Evolutionary conservation across 2,888 invertebrate species (phyloP).

Genomic region (Hetaerina titia): DNA sequence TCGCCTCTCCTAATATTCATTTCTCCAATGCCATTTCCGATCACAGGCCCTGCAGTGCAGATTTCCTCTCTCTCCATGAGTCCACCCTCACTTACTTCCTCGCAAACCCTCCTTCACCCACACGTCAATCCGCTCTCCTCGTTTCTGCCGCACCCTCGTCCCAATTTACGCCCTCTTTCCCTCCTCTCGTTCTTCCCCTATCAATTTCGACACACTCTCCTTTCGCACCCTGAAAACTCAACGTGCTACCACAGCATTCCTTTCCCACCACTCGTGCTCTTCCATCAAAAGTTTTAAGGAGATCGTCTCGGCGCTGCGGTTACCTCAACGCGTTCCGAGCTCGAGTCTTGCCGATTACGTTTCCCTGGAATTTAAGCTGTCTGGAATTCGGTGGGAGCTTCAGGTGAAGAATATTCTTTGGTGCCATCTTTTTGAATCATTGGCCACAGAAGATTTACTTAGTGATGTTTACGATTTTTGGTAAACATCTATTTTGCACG

Average conservation of each 20-base stretch:
- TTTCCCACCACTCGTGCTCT: neutral
- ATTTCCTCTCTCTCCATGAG: neutral
- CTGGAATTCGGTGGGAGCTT: neutral
- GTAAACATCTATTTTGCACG: no score
- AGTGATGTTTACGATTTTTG: no score
- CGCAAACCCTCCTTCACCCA: neutral
- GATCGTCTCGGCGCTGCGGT: neutral
- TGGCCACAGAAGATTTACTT: no score
- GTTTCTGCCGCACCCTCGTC: neutral
- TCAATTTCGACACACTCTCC: neutral
- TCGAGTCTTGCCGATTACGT: neutral
- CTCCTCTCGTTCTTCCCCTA: neutral
- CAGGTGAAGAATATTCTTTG: neutral
- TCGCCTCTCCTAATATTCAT: neutral
- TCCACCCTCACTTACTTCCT: neutral
- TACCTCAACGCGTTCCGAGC: neutral
- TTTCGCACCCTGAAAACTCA: neutral
- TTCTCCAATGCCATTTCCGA: neutral
- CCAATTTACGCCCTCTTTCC: neutral
- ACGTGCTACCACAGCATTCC: neutral
- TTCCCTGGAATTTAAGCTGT: neutral
- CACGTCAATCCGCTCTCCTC: neutral
- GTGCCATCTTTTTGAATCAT: no score
- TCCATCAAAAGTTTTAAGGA: slow-evolving; percentile 20
- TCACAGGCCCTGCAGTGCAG: neutral